A percentile compares a stretch with the other conserved stretches of the same genome.
phyloP scores from a whole-genome alignment of 53 echinoderm and acorn worm genomes.

The Astropecten irregularis region DNA sequence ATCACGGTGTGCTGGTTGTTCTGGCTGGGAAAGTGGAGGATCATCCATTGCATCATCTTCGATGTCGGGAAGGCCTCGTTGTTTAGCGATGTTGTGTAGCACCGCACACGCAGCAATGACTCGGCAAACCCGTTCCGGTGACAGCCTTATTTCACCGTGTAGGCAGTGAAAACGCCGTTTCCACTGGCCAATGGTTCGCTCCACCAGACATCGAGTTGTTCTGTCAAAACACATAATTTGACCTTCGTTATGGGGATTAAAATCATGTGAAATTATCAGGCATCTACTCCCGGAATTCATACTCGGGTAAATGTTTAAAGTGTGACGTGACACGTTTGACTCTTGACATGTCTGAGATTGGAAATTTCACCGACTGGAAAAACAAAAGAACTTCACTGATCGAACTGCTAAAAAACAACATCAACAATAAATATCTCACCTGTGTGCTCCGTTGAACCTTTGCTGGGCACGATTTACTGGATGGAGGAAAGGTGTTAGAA shows the following conservation, averaged over 20 bases:
- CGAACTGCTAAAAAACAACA: background rate
- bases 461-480: background rate
- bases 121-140: background rate
- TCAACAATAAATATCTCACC: no score
- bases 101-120: constrained; percentile 18
- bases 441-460: constrained; percentile 5
- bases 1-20: background rate
- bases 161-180: constrained; percentile 28
- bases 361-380: background rate
- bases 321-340: no score
- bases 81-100: constrained; percentile 24
- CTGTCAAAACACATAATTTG: no score
- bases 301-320: no score
- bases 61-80: background rate
- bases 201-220: no score
- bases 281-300: no score
- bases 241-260: no score
- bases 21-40: background rate
- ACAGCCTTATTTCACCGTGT: constrained; percentile 26
- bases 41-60: background rate
- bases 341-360: no score
- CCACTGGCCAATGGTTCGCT: no score
- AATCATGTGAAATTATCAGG: no score
- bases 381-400: no score
- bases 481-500: constrained; percentile 3